These are phyloP conservation scores for Vombatus ursinus DNA, from an alignment of 2,113 vertebrate genomes.

Conservation along the genomic window DNA sequence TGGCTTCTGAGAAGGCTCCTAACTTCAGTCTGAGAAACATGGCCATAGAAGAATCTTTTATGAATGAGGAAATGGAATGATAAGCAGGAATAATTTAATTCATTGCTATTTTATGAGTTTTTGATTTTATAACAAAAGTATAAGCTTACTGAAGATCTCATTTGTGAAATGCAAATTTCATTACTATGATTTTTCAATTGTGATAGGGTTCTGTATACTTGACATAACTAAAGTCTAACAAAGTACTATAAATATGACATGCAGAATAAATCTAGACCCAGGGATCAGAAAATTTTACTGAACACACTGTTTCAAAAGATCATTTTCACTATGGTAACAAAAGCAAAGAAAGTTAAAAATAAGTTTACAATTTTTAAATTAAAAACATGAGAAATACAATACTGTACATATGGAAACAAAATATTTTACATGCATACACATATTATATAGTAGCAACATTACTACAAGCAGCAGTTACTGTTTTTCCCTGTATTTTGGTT, in stretches of 20 bases:
- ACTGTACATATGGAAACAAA: slow-evolving; percentile 79
- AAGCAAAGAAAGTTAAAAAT: slow-evolving; percentile 74
- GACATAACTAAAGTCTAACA: not conserved
- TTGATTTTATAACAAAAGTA: slow-evolving; percentile 39
- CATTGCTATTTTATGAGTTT: slow-evolving; percentile 29
- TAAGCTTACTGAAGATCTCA: slow-evolving; percentile 5
- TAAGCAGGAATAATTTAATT: slow-evolving; percentile 40
- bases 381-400: slow-evolving; percentile 83
- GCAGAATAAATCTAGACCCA: not conserved
- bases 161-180: slow-evolving; percentile 46
- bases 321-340: slow-evolving; percentile 65
- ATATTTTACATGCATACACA: slow-evolving; percentile 65
- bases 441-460: slow-evolving; percentile 76
- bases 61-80: slow-evolving; percentile 29
- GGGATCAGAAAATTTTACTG: slow-evolving; percentile 30
- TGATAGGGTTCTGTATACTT: not conserved
- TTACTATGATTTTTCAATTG: slow-evolving; percentile 31
- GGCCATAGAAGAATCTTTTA: slow-evolving; percentile 38
- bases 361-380: slow-evolving; percentile 82
- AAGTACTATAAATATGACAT: not conserved
- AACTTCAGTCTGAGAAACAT: slow-evolving; percentile 33
- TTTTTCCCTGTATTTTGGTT: slow-evolving; percentile 65
- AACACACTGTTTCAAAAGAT: slow-evolving; percentile 72
- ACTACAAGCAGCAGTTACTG: slow-evolving; percentile 76
- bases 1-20: not conserved